A percentile compares a stretch with the other conserved stretches of the same genome.
Evolutionary conservation across 2,888 invertebrate species (phyloP).

Genomic region (Ametastegia equiseti): DNA sequence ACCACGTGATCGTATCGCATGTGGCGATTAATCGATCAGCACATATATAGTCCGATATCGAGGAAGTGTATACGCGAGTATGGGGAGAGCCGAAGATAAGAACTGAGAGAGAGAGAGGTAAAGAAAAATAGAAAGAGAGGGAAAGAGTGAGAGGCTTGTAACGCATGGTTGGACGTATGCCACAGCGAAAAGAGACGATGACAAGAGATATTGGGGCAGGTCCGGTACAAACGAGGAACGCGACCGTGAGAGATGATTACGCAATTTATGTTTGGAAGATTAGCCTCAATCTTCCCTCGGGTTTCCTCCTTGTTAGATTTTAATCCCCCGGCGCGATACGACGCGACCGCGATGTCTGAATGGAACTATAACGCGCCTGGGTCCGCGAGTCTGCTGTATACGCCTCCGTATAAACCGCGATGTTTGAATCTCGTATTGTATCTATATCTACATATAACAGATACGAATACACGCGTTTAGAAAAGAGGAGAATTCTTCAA

Average conservation of each 20-base stretch:
- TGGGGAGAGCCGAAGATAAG: not conserved
- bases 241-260: slow-evolving; percentile 43
- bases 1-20: too few species aligned
- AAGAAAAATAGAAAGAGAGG: not conserved
- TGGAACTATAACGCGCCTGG: too few species aligned
- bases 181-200: slow-evolving; percentile 48
- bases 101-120: not conserved
- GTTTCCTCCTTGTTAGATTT: slow-evolving; percentile 12
- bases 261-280: slow-evolving; percentile 39
- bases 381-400: too few species aligned
- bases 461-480: not conserved
- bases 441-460: too few species aligned
- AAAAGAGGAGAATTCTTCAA: not conserved
- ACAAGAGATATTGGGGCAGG: slow-evolving; percentile 61
- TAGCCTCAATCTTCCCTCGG: slow-evolving; percentile 15
- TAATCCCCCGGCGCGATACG: not conserved
- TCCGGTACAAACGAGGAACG: slow-evolving; percentile 56
- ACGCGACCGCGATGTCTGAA: too few species aligned
- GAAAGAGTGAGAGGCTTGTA: not conserved
- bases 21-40: too few species aligned
- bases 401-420: not conserved
- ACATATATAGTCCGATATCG: not conserved
- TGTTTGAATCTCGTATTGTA: not conserved
- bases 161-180: slow-evolving; percentile 45
- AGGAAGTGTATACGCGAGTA: not conserved